Evolutionary conservation across 2,113 vertebrate species (phyloP).

Genomic region (Eurystomus gularis): DNA sequence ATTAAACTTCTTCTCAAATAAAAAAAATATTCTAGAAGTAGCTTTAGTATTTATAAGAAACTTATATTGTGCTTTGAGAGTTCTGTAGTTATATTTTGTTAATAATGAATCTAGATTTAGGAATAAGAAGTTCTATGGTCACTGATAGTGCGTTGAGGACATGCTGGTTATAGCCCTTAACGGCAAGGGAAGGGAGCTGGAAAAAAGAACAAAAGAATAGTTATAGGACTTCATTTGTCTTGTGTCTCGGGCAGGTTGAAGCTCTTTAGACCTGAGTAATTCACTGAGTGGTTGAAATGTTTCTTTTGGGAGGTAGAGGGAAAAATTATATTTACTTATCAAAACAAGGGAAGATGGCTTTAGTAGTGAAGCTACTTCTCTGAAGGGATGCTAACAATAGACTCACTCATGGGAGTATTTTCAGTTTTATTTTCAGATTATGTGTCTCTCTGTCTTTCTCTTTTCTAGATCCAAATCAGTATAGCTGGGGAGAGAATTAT

Average conservation of each 20-base stretch:
- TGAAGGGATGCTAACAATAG: slow-evolving; percentile 1
- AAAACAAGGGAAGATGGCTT: not conserved
- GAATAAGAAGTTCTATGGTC: not conserved
- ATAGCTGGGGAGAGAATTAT: slow-evolving; percentile 98
- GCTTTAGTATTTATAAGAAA: not conserved
- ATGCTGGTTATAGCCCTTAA: not conserved
- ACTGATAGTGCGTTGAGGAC: not conserved
- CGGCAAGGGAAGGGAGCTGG: not conserved
- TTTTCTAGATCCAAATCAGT: slow-evolving; percentile 92
- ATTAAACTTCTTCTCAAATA: not conserved
- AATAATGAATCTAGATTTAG: not conserved
- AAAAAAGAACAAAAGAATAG: not conserved
- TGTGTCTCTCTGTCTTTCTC: slow-evolving; percentile 43
- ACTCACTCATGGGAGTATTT: not conserved
- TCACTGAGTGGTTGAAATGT: not conserved
- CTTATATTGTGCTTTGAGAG: not conserved
- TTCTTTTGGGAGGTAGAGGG: not conserved
- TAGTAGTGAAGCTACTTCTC: not conserved
- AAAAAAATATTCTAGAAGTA: not conserved
- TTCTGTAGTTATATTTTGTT: not conserved
- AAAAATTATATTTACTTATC: not conserved
- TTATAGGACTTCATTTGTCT: not conserved
- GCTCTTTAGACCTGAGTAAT: not conserved
- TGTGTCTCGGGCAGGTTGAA: not conserved
- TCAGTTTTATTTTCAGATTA: slow-evolving; percentile 51